These are phyloP conservation scores for Sorex maritimensis DNA, from an alignment of 2,797 vertebrate species.

Conservation along the genomic window DNA sequence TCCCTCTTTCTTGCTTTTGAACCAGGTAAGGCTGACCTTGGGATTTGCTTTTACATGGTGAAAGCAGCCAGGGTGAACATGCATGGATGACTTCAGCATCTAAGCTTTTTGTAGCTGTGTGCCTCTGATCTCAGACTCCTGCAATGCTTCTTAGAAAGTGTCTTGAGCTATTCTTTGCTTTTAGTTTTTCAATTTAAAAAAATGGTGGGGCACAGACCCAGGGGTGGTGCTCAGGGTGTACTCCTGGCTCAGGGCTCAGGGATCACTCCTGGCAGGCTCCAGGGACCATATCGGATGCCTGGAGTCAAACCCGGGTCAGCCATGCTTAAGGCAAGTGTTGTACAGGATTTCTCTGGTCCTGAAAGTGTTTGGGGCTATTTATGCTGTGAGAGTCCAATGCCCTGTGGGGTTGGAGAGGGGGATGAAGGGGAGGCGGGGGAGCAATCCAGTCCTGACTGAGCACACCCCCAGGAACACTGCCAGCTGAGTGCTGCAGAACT, in stretches of 20 bases:
- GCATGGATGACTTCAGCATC: background rate
- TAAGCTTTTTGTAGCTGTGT: background rate
- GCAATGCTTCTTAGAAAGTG: background rate
- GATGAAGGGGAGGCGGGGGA: no score
- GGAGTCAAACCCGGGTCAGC: no score
- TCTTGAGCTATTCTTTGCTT: background rate
- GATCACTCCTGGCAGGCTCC: no score
- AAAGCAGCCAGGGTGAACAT: background rate
- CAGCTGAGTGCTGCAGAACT: background rate
- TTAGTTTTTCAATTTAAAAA: no score
- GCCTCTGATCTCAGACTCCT: background rate
- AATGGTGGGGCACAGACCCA: background rate
- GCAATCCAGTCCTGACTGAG: background rate
- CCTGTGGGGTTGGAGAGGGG: no score
- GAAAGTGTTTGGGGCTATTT: no score
- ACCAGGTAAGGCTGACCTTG: background rate
- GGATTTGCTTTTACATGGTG: background rate
- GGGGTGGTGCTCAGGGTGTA: no score
- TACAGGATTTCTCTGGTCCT: no score
- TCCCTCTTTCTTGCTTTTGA: background rate
- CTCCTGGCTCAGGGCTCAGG: no score
- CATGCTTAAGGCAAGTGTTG: no score
- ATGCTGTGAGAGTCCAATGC: background rate
- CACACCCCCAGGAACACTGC: background rate
- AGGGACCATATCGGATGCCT: no score